phyloP scores from a whole-genome alignment of 2,888 invertebrate species.

The Rhimphoctona megacephalus region DNA sequence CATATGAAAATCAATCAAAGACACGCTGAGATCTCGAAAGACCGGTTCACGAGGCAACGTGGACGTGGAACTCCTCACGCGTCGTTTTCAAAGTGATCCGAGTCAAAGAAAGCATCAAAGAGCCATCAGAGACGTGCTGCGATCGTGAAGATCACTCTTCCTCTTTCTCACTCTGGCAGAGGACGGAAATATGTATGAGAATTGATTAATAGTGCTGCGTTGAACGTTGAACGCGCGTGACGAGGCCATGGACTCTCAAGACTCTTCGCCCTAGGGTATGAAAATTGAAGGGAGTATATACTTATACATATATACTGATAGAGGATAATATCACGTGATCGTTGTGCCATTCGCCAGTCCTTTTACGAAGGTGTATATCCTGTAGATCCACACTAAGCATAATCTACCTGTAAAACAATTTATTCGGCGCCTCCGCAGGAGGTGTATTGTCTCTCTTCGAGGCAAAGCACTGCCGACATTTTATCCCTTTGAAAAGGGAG shows the following conservation, averaged over 20 bases:
- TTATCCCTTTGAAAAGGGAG: slow-evolving; percentile 50
- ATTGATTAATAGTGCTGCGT: slow-evolving; percentile 72
- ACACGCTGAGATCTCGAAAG: slow-evolving; percentile 56
- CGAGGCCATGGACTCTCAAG: slow-evolving; percentile 52
- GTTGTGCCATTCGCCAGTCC: slow-evolving; percentile 28
- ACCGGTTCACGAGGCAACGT: slow-evolving; percentile 62
- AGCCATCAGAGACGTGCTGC: slow-evolving; percentile 62
- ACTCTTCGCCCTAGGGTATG: slow-evolving; percentile 52
- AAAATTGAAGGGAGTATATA: slow-evolving; percentile 52
- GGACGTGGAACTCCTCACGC: slow-evolving; percentile 44
- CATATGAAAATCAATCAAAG: slow-evolving; percentile 68
- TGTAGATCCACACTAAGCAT: slow-evolving; percentile 37
- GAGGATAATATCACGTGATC: slow-evolving; percentile 65
- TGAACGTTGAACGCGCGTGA: slow-evolving; percentile 58
- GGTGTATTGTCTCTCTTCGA: slow-evolving; percentile 79
- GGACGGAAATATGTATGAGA: slow-evolving; percentile 67
- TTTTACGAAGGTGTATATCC: slow-evolving; percentile 36
- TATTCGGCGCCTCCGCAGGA: slow-evolving; percentile 78
- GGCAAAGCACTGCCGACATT: slow-evolving; percentile 74
- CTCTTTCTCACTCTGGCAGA: slow-evolving; percentile 29
- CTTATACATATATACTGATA: slow-evolving; percentile 46
- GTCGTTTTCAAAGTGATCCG: slow-evolving; percentile 62
- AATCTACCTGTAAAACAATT: slow-evolving; percentile 78
- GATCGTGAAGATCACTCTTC: slow-evolving; percentile 59
- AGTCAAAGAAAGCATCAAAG: slow-evolving; percentile 65